Evolutionary conservation across 2,797 vertebrate species (phyloP).

Genomic region (Australoheros facetus): DNA sequence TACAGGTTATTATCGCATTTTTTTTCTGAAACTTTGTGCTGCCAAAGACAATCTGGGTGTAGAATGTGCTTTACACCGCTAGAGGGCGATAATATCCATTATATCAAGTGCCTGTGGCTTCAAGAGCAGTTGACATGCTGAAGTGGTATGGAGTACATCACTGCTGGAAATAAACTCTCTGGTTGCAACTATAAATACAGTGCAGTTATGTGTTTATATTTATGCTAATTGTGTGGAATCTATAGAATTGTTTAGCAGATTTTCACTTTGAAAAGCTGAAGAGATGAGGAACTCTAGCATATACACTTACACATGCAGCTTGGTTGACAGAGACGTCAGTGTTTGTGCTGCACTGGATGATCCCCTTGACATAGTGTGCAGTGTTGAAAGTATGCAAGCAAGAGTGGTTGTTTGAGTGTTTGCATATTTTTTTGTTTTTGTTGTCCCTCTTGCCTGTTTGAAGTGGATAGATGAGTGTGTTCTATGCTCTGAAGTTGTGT

Average conservation of each 20-base stretch:
- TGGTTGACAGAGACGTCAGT: constrained; percentile 1
- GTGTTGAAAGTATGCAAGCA: background rate
- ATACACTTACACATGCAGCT: background rate
- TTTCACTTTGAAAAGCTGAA: constrained; percentile 26
- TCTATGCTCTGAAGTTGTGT: background rate
- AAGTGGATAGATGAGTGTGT: background rate
- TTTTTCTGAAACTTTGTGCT: background rate
- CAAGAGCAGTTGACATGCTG: background rate
- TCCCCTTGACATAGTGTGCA: background rate
- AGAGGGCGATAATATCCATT: constrained; percentile 58
- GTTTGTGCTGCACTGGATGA: background rate
- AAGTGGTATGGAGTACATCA: background rate
- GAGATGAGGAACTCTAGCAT: background rate
- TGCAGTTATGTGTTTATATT: background rate
- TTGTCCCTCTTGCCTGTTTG: background rate
- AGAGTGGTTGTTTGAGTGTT: background rate
- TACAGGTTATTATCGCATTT: background rate
- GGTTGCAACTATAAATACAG: constrained; percentile 1
- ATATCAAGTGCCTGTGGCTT: background rate
- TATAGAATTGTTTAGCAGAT: constrained; percentile 2
- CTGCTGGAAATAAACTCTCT: constrained; percentile 31
- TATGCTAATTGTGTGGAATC: constrained; percentile 19
- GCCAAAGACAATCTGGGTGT: constrained; percentile 18
- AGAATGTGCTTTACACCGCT: constrained; percentile 43
- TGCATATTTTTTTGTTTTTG: background rate